phyloP scores from a whole-genome alignment of 2,888 invertebrate genomes.

The Leptura quadrifasciata region DNA sequence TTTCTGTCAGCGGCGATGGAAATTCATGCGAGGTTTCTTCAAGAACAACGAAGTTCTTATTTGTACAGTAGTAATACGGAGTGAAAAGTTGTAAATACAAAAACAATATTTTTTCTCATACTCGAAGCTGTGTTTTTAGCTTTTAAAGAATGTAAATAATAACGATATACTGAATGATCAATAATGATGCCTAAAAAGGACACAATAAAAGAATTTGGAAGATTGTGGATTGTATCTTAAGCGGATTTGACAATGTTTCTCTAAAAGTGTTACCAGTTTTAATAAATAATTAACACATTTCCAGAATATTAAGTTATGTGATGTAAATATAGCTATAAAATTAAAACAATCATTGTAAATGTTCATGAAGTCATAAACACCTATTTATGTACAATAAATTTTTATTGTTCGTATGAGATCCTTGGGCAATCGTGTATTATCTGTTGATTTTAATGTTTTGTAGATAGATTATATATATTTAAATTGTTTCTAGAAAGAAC shows the following conservation, averaged over 20 bases:
- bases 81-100: conserved; percentile 46
- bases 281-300: conserved; percentile 9
- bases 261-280: not conserved
- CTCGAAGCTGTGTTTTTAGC: conserved; percentile 38
- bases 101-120: conserved; percentile 26
- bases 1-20: conserved; percentile 61
- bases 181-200: not conserved
- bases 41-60: conserved; percentile 64
- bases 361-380: conserved; percentile 29
- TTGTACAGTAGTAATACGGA: conserved; percentile 61
- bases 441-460: conserved; percentile 13
- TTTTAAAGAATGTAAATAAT: conserved; percentile 31
- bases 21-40: conserved; percentile 61
- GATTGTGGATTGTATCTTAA: not conserved
- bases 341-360: conserved; percentile 50
- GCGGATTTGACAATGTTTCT: conserved; percentile 11
- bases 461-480: conserved; percentile 1
- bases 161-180: conserved; percentile 1
- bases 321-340: conserved; percentile 28
- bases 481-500: conserved; percentile 3
- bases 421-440: conserved; percentile 28
- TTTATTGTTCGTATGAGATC: conserved; percentile 1
- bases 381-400: conserved; percentile 37
- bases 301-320: conserved; percentile 36
- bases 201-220: not conserved